Conservation (phyloP, 37 sponge, comb jelly and placozoan species). For the Spongia lamella region DNA sequence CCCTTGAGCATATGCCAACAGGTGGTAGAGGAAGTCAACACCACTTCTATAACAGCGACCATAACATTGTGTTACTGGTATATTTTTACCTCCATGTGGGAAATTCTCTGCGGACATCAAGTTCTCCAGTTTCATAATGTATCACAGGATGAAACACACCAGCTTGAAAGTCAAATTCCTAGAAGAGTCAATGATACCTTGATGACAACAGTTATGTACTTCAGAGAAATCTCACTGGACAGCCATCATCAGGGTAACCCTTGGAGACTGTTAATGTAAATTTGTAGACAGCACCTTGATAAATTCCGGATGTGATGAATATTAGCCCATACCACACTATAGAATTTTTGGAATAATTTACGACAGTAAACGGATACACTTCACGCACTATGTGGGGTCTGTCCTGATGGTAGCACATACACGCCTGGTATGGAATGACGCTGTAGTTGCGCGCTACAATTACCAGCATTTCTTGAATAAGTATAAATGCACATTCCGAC, state of each 20-base stretch:
- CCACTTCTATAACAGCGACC: conserved; percentile 32
- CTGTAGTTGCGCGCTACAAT: conserved; percentile 47
- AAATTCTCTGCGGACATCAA: conserved; percentile 67
- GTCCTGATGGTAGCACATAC: conserved; percentile 63
- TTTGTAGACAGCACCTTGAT: conserved; percentile 68
- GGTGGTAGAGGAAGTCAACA: conserved; percentile 56
- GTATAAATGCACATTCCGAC: too few relatives aligned
- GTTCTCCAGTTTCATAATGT: conserved; percentile 59
- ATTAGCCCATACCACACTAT: conserved; percentile 83
- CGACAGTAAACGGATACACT: too few relatives aligned
- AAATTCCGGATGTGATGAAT: conserved; percentile 61
- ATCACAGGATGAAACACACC: conserved; percentile 77
- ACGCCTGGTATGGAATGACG: conserved; percentile 64
- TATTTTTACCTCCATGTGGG: conserved; percentile 58
- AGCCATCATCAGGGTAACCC: conserved; percentile 76
- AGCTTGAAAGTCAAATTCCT: conserved; percentile 71
- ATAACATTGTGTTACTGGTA: background rate
- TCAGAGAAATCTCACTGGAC: conserved; percentile 57
- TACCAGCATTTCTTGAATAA: too few relatives aligned
- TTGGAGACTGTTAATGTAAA: conserved; percentile 71
- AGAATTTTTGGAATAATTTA: background rate
- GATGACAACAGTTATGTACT: background rate
- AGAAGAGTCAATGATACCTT: background rate
- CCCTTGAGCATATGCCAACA: conserved; percentile 59
- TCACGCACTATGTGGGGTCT: conserved; percentile 58